These are phyloP conservation scores for Ruditapes philippinarum DNA, from an alignment of 1,140 invertebrate genomes.

Conservation along the genomic window DNA sequence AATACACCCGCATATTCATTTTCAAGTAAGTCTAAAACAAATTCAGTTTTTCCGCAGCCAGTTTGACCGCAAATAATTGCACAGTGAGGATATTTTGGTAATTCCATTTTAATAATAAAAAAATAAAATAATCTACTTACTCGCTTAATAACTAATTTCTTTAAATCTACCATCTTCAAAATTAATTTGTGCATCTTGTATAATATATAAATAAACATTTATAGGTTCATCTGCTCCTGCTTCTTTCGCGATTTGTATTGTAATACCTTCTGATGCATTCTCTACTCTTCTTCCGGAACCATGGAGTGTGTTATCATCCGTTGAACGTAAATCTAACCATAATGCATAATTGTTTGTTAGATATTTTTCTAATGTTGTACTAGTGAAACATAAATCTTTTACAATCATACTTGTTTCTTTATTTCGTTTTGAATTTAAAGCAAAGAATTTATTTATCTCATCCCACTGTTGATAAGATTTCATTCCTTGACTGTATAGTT, in stretches of 20 bases:
- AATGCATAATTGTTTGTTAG: conserved; percentile 61
- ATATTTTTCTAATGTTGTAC: conserved; percentile 16
- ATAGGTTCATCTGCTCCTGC: neutral
- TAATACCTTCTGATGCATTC: conserved; percentile 49
- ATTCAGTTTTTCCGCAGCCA: too few species aligned
- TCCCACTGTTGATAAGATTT: conserved; percentile 63
- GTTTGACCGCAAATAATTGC: too few species aligned
- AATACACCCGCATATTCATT: neutral
- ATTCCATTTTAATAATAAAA: neutral
- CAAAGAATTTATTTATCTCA: too few species aligned
- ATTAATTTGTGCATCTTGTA: conserved; percentile 27
- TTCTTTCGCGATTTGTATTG: neutral
- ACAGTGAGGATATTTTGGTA: conserved; percentile 34
- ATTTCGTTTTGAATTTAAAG: neutral
- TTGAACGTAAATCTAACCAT: conserved; percentile 67
- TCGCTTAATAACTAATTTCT: neutral
- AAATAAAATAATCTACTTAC: neutral
- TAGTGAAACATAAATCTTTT: neutral
- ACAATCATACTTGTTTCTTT: conserved; percentile 20
- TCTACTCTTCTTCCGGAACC: conserved; percentile 48
- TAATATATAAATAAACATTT: conserved; percentile 22
- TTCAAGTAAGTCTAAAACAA: too few species aligned
- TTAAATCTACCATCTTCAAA: conserved; percentile 23
- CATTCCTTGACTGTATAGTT: conserved; percentile 69
- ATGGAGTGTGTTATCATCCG: conserved; percentile 64